A percentile compares a stretch with the other conserved stretches of the same genome.
These are phyloP conservation scores for Apteryx mantelli DNA, from an alignment of 2,113 vertebrate species.

Conservation along the genomic window DNA sequence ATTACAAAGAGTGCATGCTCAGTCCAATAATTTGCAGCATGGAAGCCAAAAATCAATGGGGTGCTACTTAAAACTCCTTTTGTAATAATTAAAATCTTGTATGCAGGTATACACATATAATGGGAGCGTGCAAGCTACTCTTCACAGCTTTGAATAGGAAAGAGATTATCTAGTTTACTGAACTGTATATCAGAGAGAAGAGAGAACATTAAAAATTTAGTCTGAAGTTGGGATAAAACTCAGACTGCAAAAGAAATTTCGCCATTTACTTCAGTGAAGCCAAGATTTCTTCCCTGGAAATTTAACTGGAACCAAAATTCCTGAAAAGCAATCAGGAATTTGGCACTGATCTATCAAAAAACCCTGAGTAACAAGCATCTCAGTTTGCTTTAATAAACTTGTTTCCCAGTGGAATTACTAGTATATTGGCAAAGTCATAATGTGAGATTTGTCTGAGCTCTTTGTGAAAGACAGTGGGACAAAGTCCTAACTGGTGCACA, in stretches of 20 bases:
- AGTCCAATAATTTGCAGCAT: slow-evolving; percentile 65
- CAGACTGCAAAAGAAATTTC: background rate
- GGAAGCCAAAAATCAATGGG: slow-evolving; percentile 63
- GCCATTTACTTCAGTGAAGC: background rate
- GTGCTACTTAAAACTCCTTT: slow-evolving; percentile 38
- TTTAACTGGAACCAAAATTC: background rate
- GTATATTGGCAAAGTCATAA: background rate
- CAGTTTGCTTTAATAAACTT: background rate
- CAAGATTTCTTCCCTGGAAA: background rate
- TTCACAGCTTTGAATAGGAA: background rate
- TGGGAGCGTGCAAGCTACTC: background rate
- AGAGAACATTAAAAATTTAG: background rate
- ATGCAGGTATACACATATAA: background rate
- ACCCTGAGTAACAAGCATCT: background rate
- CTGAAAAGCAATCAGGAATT: background rate
- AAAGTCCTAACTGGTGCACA: background rate
- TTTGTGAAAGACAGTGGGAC: background rate
- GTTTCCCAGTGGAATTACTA: background rate
- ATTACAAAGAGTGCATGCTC: slow-evolving; percentile 43
- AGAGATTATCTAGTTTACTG: background rate
- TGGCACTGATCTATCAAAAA: background rate
- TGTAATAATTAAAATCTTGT: slow-evolving; percentile 14
- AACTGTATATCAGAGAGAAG: background rate
- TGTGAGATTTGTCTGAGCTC: background rate
- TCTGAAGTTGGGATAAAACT: background rate